These are phyloP conservation scores for Standfussiana lucernea DNA, from an alignment of 2,888 invertebrate species.

Conservation along the genomic window DNA sequence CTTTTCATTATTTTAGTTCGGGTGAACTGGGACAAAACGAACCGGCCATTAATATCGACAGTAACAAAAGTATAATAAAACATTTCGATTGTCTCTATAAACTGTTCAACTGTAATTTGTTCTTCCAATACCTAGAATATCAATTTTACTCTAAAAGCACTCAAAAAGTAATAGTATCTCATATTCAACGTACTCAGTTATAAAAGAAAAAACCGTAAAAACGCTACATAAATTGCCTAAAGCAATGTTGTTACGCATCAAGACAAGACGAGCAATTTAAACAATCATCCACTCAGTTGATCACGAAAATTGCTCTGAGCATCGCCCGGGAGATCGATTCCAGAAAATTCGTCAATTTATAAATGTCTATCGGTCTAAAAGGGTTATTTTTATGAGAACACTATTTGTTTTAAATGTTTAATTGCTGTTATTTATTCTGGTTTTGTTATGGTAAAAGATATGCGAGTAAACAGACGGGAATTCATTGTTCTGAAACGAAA, in stretches of 20 bases:
- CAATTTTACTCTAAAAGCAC: slow-evolving; percentile 28
- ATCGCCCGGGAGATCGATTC: slow-evolving; percentile 51
- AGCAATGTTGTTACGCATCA: slow-evolving; percentile 67
- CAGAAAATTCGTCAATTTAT: slow-evolving; percentile 63
- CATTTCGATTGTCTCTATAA: slow-evolving; percentile 19
- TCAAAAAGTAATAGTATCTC: slow-evolving; percentile 27
- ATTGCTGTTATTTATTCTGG: slow-evolving; percentile 26
- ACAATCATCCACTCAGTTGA: slow-evolving; percentile 80
- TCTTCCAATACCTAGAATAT: slow-evolving; percentile 16
- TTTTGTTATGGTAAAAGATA: neutral
- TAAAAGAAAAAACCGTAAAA: slow-evolving; percentile 50
- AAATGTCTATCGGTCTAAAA: slow-evolving; percentile 43
- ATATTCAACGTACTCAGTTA: slow-evolving; percentile 27
- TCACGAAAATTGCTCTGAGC: slow-evolving; percentile 77
- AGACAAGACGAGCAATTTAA: slow-evolving; percentile 72
- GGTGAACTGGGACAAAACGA: slow-evolving; percentile 19
- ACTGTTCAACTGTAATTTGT: slow-evolving; percentile 22
- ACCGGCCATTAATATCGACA: slow-evolving; percentile 13
- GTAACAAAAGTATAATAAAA: slow-evolving; percentile 34
- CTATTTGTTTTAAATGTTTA: slow-evolving; percentile 31
- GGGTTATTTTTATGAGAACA: slow-evolving; percentile 55
- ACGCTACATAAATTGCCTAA: slow-evolving; percentile 59
- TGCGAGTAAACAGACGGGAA: slow-evolving; percentile 1
- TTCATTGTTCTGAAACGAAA: slow-evolving; percentile 17
- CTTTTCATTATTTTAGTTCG: slow-evolving; percentile 16